Conservation (phyloP, 1,140 invertebrate genomes). For the Aradophagus sp. region DNA sequence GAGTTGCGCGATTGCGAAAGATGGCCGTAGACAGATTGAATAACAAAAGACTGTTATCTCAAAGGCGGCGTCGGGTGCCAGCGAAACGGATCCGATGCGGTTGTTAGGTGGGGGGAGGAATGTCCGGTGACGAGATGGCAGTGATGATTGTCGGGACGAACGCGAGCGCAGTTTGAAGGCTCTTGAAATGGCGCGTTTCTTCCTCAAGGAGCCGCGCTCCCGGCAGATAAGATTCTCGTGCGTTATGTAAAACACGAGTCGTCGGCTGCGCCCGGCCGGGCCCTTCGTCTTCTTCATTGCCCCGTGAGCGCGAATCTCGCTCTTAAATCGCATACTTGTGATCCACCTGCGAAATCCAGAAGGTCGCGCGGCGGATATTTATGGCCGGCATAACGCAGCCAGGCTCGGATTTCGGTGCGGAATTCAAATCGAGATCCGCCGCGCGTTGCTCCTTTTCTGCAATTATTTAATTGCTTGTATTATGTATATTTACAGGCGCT, state of each 20-base stretch:
- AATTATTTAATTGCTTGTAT: too few species aligned
- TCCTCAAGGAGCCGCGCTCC: constrained; percentile 38
- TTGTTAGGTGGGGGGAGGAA: not conserved
- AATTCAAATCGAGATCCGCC: constrained; percentile 11
- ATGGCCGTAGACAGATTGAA: constrained; percentile 3
- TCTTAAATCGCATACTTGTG: constrained; percentile 51
- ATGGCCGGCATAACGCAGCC: constrained; percentile 10
- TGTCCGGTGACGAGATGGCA: not conserved
- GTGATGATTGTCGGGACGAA: constrained; percentile 1
- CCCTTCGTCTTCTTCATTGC: constrained; percentile 54
- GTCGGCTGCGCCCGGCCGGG: constrained; percentile 50
- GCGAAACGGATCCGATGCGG: not conserved
- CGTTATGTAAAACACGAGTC: constrained; percentile 64
- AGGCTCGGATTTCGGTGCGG: constrained; percentile 16
- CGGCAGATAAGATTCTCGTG: constrained; percentile 61
- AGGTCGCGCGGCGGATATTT: constrained; percentile 23
- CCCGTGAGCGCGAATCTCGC: constrained; percentile 22
- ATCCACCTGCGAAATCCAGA: constrained; percentile 48
- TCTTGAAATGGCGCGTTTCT: constrained; percentile 18
- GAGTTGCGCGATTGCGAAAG: constrained; percentile 6
- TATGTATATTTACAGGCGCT: too few species aligned
- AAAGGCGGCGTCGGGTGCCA: not conserved
- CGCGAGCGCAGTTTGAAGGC: constrained; percentile 46
- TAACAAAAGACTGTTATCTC: constrained; percentile 9
- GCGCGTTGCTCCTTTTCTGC: too few species aligned